Percentiles rank a stretch among this genome's conserved stretches.
Conservation (phyloP, 2,888 invertebrate species). For the Sericinus montela region DNA sequence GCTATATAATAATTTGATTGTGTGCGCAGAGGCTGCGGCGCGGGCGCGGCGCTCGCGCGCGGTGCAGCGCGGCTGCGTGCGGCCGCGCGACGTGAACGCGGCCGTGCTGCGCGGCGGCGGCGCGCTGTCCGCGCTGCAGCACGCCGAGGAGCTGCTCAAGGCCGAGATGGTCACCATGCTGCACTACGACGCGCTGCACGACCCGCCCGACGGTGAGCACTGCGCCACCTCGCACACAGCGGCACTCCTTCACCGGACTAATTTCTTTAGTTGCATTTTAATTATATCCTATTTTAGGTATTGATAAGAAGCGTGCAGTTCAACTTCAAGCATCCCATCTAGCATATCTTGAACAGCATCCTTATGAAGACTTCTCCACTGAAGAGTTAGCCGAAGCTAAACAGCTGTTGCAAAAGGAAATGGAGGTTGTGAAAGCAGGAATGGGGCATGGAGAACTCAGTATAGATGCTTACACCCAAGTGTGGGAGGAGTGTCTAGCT, state of each 20-base stretch:
- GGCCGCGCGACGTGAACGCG: constrained; percentile 92
- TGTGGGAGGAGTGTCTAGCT: constrained; percentile 97
- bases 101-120: constrained; percentile 86
- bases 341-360: constrained; percentile 91
- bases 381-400: constrained; percentile 84
- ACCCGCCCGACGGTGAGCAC: constrained; percentile 76
- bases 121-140: constrained; percentile 91
- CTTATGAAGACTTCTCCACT: constrained; percentile 85
- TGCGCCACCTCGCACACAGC: too few relatives aligned
- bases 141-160: constrained; percentile 97
- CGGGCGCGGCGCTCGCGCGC: constrained; percentile 88
- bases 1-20: too few relatives aligned
- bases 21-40: constrained; percentile 38
- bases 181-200: constrained; percentile 91
- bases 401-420: constrained; percentile 86
- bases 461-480: constrained; percentile 94
- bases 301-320: constrained; percentile 78
- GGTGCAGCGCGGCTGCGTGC: constrained; percentile 90
- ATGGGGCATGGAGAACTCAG: constrained; percentile 98
- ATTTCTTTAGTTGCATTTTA: too few relatives aligned
- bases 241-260: too few relatives aligned
- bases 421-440: constrained; percentile 92
- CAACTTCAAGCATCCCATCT: constrained; percentile 84
- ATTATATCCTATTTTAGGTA: constrained; percentile 33
- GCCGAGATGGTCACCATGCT: constrained; percentile 98